Conservation (phyloP, 2,797 vertebrate genomes). For the Hapalemur alaotrensis region DNA sequence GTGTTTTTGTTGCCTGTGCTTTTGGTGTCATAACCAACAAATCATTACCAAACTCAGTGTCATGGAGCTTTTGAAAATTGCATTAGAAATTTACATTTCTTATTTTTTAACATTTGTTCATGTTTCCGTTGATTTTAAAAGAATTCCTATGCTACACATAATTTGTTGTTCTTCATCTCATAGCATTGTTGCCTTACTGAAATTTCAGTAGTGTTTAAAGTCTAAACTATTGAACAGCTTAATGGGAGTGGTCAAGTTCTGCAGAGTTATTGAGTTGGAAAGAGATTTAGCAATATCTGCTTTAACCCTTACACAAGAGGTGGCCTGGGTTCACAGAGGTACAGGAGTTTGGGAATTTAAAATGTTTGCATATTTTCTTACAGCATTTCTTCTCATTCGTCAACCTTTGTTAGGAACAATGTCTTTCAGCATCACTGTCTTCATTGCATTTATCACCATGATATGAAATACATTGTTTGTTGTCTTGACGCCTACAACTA, state of each 20-base stretch:
- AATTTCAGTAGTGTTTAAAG: constrained; percentile 13
- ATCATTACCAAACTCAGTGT: neutral
- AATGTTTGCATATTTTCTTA: neutral
- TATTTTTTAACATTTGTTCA: neutral
- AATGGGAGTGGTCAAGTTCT: neutral
- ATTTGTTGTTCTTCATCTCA: neutral
- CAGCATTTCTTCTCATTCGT: neutral
- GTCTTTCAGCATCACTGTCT: neutral
- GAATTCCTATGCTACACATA: neutral
- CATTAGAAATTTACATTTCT: neutral
- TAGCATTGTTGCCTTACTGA: neutral
- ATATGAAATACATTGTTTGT: neutral
- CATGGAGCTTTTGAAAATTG: neutral
- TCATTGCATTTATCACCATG: neutral
- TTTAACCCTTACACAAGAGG: neutral
- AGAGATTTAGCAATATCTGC: neutral
- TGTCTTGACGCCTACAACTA: neutral
- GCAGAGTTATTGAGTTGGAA: neutral
- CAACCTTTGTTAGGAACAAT: neutral
- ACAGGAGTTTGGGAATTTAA: neutral
- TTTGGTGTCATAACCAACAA: neutral
- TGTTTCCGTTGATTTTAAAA: neutral
- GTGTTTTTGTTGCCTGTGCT: neutral
- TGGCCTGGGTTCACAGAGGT: neutral
- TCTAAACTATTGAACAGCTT: neutral